Percentiles rank a stretch among this genome's conserved stretches.
These are phyloP conservation scores for Brassicogethes aeneus DNA, from an alignment of 2,888 invertebrate genomes.

Conservation along the genomic window DNA sequence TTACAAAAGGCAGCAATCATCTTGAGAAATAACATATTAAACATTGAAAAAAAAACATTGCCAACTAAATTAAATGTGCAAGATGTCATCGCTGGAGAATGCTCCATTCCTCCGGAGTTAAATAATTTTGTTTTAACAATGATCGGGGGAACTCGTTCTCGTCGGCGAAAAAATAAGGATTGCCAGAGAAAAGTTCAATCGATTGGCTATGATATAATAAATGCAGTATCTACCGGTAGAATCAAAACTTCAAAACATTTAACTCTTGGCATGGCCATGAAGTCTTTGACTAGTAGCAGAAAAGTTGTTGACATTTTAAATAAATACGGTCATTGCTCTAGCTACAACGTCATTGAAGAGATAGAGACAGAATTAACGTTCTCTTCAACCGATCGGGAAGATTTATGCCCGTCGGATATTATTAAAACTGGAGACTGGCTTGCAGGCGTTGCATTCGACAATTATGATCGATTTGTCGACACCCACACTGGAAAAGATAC, in stretches of 20 bases:
- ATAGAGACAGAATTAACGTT: constrained; percentile 26
- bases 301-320: constrained; percentile 19
- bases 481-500: constrained; percentile 17
- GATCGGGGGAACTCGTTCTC: no score
- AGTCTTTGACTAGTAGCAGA: constrained; percentile 4
- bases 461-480: constrained; percentile 20
- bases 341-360: constrained; percentile 24
- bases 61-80: no score
- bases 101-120: no score
- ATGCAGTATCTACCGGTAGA: constrained; percentile 4
- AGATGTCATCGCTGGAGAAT: no score
- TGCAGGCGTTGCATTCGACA: constrained; percentile 19
- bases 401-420: constrained; percentile 15
- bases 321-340: constrained; percentile 26
- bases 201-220: constrained; percentile 7
- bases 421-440: constrained; percentile 4
- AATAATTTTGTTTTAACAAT: no score
- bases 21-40: no score
- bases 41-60: no score
- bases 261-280: constrained; percentile 3
- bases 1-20: no score
- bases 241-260: constrained; percentile 7
- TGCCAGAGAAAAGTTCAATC: no score
- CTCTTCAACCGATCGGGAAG: constrained; percentile 11
- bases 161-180: no score